Base-by-base conservation (phyloP, 2,113 vertebrate genomes). In the Ailurus styani region DNA sequence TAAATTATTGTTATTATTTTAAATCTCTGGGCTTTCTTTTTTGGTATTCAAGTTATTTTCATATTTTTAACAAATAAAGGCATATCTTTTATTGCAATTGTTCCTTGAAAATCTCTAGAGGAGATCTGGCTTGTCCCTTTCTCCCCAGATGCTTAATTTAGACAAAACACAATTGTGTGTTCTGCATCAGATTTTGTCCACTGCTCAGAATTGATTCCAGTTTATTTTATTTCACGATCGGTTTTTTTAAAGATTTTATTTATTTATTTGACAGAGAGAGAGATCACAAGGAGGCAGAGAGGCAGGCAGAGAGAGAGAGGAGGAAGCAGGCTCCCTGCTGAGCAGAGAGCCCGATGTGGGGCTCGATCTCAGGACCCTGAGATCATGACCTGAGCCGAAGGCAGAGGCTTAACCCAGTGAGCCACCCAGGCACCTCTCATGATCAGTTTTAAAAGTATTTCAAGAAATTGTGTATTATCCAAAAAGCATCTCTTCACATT, bases 161-260 rank as follows among this genome's bases (percentile, higher is more conserved):
- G 52, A 73, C 45, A 84, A 60, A 98, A 66, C 54, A 82, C 18
- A 25, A 31, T 70, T 47, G 23, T 93, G 8, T 52, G 89, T 87
- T 88, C 42, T 75, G 93, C 96, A 97, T 81, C 68, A 73, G 68
- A 37, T 96, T 89, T 68, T 90, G 81, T 78, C 57, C 60, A 87
- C 27, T 93, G 27, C 68, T 90, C 52, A 94, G 40, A 94, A 96
- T 27, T 88, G 68, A 96, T 62, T 95, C 70, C 75, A 94, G 7
- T 84, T 97, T 95, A 72, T 64, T 96, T 92, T 96, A 50, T 93
- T 95, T 94, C 87, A 90, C 78, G 94, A 90, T 84, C 54, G 90
- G 31, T 86, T 97, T 92, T 81, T n/a, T n/a, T n/a, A n/a, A n/a
- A n/a, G n/a, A n/a, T n/a, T n/a, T n/a, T n/a, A n/a, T n/a, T n/a